Base-by-base conservation (phyloP, 1,140 invertebrate genomes). In the Sitodiplosis mosellana region DNA sequence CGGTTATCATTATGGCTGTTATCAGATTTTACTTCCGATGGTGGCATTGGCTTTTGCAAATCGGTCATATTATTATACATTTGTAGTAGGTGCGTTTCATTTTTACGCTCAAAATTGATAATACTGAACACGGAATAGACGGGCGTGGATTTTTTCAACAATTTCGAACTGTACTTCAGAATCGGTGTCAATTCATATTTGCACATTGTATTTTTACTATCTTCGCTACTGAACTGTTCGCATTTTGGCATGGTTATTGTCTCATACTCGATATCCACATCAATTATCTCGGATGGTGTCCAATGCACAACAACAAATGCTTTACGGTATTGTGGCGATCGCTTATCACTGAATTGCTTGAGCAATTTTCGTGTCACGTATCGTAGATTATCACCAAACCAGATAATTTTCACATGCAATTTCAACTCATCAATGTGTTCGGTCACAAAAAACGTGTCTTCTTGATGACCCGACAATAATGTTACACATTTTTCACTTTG, bases 251-350 rank as follows among this genome's bases (percentile, higher is more conserved):
- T 70, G 4, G 59, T 58, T 2, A 79, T 67, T 20, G 57, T 59
- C 1, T 60, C 54, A 51, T 70, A 76, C 36, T 73, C 54, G 3
- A 62, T 56, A 48, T 66, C 56, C 55, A 71, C 64, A 65, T 76
- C 55, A 34, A 78, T 63, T 27, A 83, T 55, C n/a, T 67, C 64
- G 46, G 75, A 80, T 0, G 83, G 82, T 2, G 69, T 71, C 73
- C 77, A 82, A 53, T 73, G 72, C 40, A 85, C 67, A 41, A 85
- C 72, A 2, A 83, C 56, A 36, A 81, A 55, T 17, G 72, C 75
- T 27, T 66, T 63, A 20, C 49, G 46, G 46, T 38, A n/a, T 52
- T 53, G 34, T 42, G 46, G 17, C 7, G 21, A 38, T 17, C 54
- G 7, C 17, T 34, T 15, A 3, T 44, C 14, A 8, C 2, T 48